Evolutionary conservation across 2,797 vertebrate species (phyloP).

Genomic region (Poecilia gillii): DNA sequence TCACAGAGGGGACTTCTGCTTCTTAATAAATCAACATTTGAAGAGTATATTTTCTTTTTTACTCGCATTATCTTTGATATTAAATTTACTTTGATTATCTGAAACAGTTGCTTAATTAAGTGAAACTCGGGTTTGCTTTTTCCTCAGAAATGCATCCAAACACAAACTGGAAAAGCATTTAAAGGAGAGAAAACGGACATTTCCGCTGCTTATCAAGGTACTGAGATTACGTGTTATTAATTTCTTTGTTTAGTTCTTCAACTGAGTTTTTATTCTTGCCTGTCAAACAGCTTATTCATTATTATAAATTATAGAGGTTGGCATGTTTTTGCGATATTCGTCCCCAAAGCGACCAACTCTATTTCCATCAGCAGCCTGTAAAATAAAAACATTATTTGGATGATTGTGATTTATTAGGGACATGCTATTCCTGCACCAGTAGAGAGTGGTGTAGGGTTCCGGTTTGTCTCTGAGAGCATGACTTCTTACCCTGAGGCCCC

Average conservation of each 20-base stretch:
- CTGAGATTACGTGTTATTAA: not conserved
- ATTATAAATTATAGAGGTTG: conserved; percentile 12
- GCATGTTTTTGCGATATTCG: conserved; percentile 23
- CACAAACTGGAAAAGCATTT: conserved; percentile 55
- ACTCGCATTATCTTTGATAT: not conserved
- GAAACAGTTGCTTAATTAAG: not conserved
- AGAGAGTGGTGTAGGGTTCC: conserved; percentile 22
- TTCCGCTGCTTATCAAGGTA: conserved; percentile 72
- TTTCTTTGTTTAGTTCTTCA: not conserved
- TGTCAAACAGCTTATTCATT: conserved; percentile 1
- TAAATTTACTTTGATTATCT: not conserved
- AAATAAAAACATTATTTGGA: conserved; percentile 64
- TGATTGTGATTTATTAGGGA: conserved; percentile 66
- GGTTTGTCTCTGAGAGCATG: conserved; percentile 13
- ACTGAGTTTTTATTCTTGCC: not conserved
- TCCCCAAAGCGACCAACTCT: conserved; percentile 3
- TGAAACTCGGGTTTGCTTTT: conserved; percentile 9
- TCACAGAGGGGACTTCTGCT: not conserved
- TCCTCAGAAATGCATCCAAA: conserved; percentile 60
- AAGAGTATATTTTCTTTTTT: not conserved
- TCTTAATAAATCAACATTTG: not conserved
- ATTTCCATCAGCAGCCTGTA: conserved; percentile 47
- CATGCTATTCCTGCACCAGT: conserved; percentile 36
- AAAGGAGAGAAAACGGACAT: conserved; percentile 63
- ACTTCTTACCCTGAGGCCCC: not conserved